Evolutionary conservation across 2,113 vertebrate species (phyloP).

Genomic region (Sminthopsis crassicaudata): DNA sequence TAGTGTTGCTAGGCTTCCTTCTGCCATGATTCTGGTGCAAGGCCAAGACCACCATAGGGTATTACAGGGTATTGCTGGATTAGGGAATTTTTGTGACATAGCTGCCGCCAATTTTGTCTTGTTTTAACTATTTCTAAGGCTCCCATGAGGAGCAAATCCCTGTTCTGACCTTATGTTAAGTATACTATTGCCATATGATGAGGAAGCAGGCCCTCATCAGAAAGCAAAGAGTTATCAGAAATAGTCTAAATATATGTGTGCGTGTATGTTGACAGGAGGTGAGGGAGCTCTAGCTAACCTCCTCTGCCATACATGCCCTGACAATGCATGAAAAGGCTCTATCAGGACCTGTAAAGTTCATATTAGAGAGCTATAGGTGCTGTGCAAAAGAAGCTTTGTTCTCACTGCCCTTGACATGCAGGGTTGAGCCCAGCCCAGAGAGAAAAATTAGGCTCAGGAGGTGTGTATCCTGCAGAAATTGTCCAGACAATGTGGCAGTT

Average conservation of each 20-base stretch:
- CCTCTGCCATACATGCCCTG: not conserved
- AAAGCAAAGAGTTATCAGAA: not conserved
- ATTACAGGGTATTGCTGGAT: constrained; percentile 20
- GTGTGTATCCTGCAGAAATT: not conserved
- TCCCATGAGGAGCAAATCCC: not conserved
- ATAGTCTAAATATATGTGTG: not conserved
- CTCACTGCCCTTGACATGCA: not conserved
- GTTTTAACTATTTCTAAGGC: not conserved
- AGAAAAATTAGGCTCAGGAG: not conserved
- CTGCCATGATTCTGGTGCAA: constrained; percentile 53
- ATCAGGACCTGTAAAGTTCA: not conserved
- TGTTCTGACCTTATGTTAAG: not conserved
- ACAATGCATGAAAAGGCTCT: not conserved
- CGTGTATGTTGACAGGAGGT: not conserved
- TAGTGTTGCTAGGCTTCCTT: constrained; percentile 63
- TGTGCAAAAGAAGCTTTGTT: not conserved
- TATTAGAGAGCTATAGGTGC: not conserved
- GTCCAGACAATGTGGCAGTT: constrained; percentile 4
- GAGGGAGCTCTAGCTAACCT: not conserved
- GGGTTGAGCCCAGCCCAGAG: not conserved
- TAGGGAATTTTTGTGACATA: constrained; percentile 42
- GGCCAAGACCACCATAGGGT: constrained; percentile 50
- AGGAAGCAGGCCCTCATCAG: not conserved
- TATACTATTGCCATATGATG: not conserved
- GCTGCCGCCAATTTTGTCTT: not conserved